phyloP scores from a whole-genome alignment of 37 sponge, comb jelly and placozoan genomes.

The Agelas oroides region DNA sequence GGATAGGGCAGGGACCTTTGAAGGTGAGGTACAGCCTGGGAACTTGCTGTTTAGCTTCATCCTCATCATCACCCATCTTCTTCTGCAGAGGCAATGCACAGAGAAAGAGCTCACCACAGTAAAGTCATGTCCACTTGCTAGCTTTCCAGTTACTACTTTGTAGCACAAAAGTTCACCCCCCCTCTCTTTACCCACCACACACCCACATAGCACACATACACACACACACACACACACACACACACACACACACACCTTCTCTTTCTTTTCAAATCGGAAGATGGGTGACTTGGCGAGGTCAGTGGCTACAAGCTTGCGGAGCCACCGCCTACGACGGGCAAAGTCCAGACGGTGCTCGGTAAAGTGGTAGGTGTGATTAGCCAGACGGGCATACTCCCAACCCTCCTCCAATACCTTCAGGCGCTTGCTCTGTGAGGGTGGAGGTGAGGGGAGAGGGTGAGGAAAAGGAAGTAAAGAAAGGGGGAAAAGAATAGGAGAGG shows the following conservation, averaged over 20 bases:
- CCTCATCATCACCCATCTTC: conserved; percentile 74
- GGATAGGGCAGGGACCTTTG: too few relatives aligned
- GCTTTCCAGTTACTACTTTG: too few relatives aligned
- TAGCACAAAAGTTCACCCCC: too few relatives aligned
- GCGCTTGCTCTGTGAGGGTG: conserved; percentile 62
- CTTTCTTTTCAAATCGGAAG: conserved; percentile 64
- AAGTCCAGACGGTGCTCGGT: conserved; percentile 78
- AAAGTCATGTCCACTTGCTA: too few relatives aligned
- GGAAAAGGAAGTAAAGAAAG: too few relatives aligned
- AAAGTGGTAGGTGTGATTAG: conserved; percentile 78
- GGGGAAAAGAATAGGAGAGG: too few relatives aligned
- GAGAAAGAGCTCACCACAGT: background rate
- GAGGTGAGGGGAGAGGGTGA: too few relatives aligned
- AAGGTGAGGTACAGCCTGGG: conserved; percentile 94
- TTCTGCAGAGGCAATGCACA: conserved; percentile 22
- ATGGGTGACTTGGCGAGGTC: conserved; percentile 29
- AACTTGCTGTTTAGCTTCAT: conserved; percentile 67
- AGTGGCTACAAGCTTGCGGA: conserved; percentile 72
- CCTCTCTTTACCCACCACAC: too few relatives aligned
- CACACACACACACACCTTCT: conserved; percentile 12
- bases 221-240: too few relatives aligned
- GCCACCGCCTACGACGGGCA: conserved; percentile 83
- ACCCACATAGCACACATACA: too few relatives aligned
- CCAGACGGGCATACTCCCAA: conserved; percentile 94
- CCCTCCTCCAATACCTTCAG: conserved; percentile 74